Base-by-base conservation (phyloP, 2,113 vertebrate genomes). In the Rhynchomys soricoides region DNA sequence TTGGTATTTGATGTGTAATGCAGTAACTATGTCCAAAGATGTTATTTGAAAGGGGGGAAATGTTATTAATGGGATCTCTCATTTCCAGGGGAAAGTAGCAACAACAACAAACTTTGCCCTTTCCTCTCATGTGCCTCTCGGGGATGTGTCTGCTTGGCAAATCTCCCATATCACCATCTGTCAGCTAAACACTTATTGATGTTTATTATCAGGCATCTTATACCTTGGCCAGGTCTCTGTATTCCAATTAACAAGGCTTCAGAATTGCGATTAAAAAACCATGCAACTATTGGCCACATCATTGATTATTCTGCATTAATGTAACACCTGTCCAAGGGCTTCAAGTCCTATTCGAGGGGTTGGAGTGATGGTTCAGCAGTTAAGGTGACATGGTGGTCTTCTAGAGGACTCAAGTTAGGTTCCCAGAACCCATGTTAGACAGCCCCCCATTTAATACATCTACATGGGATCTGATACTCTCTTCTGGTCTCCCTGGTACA, bases 1-100 rank as follows among this genome's bases (percentile, higher is more conserved):
- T 37, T 96, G 70, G 40, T 94, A 68, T 86, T 95, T 97, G 78
- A 81, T 90, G 8, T 81, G 73, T 34, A 91, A 95, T 95, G n/a
- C 40, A 86, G 2, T 40, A 71, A 91, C 55, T 94, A 21, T 77
- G 40, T 93, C 75, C 43, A 93, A 89, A 96, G 43, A 85, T 86
- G 16, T 87, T 71, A 85, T 48, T 95, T 79, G 59, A 93, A 50
- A 89, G 86, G 34, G 57, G n/a, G 37, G 82, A 95, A 97, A 95
- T 26, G 10, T 43, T 85, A 64, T 50, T 62, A 79, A 57, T 86
- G 17, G 19, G 92, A 93, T 85, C 52, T 40, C 17, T 74, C 55
- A 5, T 52, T 94, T 91, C 4, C 73, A 86, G 78, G 62, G 90
- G 31, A 92, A 90, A 82, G 26, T 64, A 43, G 17, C 64, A 43